Conservation (phyloP, 2,113 vertebrate genomes). For the Burhinus oedicnemus region DNA sequence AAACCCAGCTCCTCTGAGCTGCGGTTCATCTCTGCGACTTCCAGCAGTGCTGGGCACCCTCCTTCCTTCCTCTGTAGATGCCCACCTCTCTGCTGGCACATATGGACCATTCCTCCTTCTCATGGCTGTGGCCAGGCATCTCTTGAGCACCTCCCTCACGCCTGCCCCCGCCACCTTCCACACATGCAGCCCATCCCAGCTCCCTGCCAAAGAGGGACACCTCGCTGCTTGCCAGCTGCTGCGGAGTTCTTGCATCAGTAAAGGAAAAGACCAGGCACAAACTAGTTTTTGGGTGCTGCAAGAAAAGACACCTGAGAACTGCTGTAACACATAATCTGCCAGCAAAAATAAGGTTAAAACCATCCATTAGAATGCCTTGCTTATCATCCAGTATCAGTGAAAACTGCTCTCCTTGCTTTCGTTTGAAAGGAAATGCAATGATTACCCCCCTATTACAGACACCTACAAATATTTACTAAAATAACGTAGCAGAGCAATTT, state of each 20-base stretch:
- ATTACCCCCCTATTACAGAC: constrained; percentile 19
- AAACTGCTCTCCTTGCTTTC: background rate
- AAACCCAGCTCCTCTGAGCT: background rate
- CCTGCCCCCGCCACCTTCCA: background rate
- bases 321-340: background rate
- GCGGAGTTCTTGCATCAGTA: background rate
- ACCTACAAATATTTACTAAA: constrained; percentile 61
- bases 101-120: background rate
- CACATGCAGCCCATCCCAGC: background rate
- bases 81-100: background rate
- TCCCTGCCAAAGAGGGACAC: background rate
- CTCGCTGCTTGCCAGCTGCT: background rate
- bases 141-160: background rate
- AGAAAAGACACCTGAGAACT: background rate
- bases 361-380: background rate
- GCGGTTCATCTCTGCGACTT: background rate
- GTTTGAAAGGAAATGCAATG: constrained; percentile 17
- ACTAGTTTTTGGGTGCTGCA: background rate
- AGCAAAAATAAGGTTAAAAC: constrained; percentile 25
- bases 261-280: background rate
- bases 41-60: background rate
- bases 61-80: background rate
- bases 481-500: background rate
- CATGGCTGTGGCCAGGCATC: background rate
- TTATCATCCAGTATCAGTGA: background rate